phyloP scores from a whole-genome alignment of 2,113 vertebrate species.

The Calypte anna region DNA sequence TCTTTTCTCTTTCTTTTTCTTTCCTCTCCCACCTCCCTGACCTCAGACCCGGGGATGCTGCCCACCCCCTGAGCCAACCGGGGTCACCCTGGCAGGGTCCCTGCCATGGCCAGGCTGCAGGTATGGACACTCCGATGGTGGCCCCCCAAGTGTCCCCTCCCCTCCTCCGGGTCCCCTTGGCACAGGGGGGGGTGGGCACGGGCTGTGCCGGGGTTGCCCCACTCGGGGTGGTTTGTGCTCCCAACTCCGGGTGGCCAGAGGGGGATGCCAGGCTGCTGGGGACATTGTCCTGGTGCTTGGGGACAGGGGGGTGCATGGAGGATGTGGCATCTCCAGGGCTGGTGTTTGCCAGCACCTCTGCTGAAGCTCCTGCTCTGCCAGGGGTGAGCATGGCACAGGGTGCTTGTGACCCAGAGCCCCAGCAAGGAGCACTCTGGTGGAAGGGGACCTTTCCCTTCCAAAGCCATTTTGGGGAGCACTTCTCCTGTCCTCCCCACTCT shows the following conservation, averaged over 20 bases:
- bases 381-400: not conserved
- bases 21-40: not conserved
- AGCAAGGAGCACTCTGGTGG: not conserved
- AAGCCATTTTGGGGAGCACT: not conserved
- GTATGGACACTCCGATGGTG: not conserved
- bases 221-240: not conserved
- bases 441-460: not conserved
- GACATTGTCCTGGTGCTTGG: accelerated
- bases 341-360: not conserved
- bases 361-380: not conserved
- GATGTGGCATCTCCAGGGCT: not conserved
- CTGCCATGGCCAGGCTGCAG: not conserved
- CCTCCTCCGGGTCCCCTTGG: accelerated
- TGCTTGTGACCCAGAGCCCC: accelerated
- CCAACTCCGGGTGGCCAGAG: not conserved
- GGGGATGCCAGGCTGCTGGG: not conserved
- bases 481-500: accelerated
- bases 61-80: not conserved
- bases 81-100: not conserved
- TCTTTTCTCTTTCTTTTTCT: slow-evolving; percentile 40
- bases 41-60: not conserved
- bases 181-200: not conserved
- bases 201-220: not conserved
- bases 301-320: no score
- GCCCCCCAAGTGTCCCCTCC: no score